Conservation (phyloP, 2,888 invertebrate genomes). For the Adineta ricciae region DNA sequence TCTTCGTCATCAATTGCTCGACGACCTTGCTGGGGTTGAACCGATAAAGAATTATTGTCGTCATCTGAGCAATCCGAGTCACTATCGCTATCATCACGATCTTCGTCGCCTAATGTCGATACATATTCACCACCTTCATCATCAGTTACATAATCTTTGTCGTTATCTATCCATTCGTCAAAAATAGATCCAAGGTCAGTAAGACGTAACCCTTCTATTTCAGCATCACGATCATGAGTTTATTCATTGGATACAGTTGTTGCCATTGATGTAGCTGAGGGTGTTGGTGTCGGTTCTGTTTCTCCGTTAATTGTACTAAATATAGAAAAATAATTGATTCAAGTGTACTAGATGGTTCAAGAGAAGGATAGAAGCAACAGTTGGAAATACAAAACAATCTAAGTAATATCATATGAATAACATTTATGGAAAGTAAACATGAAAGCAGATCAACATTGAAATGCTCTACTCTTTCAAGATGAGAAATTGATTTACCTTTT, state of each 20-base stretch:
- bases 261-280: neutral
- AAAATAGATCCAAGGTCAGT: neutral
- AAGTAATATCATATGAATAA: neutral
- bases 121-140: neutral
- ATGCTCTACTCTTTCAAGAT: neutral
- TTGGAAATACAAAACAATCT: neutral
- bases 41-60: neutral
- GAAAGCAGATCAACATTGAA: neutral
- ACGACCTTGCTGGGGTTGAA: neutral
- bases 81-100: neutral
- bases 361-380: neutral
- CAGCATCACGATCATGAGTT: neutral
- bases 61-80: neutral
- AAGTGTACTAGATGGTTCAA: neutral
- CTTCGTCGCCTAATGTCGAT: neutral
- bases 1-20: neutral
- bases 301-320: neutral
- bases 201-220: neutral
- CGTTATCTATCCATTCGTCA: neutral
- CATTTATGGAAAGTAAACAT: neutral
- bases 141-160: neutral
- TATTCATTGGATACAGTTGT: neutral
- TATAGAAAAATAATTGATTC: neutral
- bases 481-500: neutral
- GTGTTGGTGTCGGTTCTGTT: neutral